phyloP scores from a whole-genome alignment of 2,888 invertebrate species.

The Ophion costatus region DNA sequence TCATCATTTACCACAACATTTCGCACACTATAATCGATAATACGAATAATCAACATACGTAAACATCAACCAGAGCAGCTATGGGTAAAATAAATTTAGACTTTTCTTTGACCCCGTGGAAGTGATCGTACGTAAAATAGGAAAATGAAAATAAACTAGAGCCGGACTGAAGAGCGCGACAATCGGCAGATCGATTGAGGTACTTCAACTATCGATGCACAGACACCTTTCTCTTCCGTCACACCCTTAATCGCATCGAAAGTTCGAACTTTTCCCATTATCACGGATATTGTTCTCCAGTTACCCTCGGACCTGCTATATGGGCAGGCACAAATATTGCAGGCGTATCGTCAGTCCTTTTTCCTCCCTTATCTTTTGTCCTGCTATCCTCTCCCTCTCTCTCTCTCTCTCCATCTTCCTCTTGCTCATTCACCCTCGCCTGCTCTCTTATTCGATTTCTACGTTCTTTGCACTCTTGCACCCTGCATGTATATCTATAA shows the following conservation, averaged over 20 bases:
- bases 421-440: neutral
- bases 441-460: conserved; percentile 26
- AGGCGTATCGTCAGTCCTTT: conserved; percentile 55
- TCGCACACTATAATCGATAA: no score
- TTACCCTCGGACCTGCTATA: conserved; percentile 47
- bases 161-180: conserved; percentile 32
- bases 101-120: no score
- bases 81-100: no score
- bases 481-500: conserved; percentile 44
- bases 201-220: conserved; percentile 42
- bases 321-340: conserved; percentile 56
- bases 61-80: no score
- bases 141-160: conserved; percentile 40
- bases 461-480: conserved; percentile 45
- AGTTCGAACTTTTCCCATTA: conserved; percentile 81
- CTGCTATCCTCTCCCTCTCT: neutral
- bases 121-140: no score
- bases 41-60: no score
- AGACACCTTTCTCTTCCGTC: conserved; percentile 34
- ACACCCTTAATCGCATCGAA: conserved; percentile 71
- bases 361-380: conserved; percentile 19
- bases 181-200: conserved; percentile 80
- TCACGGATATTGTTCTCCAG: conserved; percentile 68
- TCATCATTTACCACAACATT: no score
- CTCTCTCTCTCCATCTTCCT: no score